Base-by-base conservation (phyloP, 2,113 vertebrate species). In the Ptilorrhoa leucosticta region DNA sequence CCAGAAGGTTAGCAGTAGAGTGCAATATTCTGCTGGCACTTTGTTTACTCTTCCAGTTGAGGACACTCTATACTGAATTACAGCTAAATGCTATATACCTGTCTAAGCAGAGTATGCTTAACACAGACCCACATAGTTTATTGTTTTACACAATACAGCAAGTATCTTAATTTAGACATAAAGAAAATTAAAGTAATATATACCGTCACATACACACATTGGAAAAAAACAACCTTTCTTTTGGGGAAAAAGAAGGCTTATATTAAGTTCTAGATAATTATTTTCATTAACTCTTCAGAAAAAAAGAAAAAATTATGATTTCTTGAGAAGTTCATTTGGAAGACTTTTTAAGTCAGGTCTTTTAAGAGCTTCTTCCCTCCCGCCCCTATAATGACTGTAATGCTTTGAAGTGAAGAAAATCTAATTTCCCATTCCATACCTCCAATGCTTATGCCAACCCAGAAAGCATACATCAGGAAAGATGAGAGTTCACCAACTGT, bases 401-500 rank as follows among this genome's bases (percentile, higher is more conserved):
- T 13, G 18, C 66, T 86, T 83, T 77, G 20, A 88, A 79, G 31
- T 85, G 50, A 83, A 92, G 37, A 90, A 89, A 73, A 86, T 37
- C 23, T 50, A 4, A 83, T 83, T 89, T 92, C 64, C 72, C 12
- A 20, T 92, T 81, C 54, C 71, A 60, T 98, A 99, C 99, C 99
- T 99, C 98, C 98, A 51, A 99, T 98, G 96, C 99, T 99, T 97
- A 99, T 80, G 97, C 99, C 99, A 71, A 99, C 99, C 99, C 99
- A 99, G 97, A 99, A 99, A 83, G 99, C 98, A 95, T 99, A 99
- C 99, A 99, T 99, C 40, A 99, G 98, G 97, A 99, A 99, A 33
- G 99, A 99, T 21, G 99, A 99, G 78, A 99, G 99, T 97, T 99
- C 99, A 56, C 99, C 99, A 70, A 99, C 98, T 4, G 99, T 99